Base-by-base conservation (phyloP, 1,140 invertebrate species). In the Apolygus lucorum region DNA sequence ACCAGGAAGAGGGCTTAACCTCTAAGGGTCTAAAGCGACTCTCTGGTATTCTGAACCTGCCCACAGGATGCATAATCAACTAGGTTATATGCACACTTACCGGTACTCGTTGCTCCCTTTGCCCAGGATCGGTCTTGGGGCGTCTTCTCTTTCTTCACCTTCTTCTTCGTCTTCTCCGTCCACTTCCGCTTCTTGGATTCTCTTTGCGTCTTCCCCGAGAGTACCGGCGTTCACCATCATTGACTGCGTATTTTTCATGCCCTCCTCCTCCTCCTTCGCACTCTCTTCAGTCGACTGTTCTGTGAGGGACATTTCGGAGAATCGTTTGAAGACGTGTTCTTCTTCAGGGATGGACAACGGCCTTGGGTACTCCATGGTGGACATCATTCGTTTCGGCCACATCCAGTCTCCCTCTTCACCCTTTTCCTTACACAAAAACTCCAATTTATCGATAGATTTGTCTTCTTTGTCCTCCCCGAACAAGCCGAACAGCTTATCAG, bases 91-190 rank as follows among this genome's bases (percentile, higher is more conserved):
- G n/a, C n/a, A n/a, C n/a, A n/a, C n/a, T n/a, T n/a, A n/a, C n/a
- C n/a, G n/a, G n/a, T 96, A 96, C 0, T 78, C 75, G 0, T 79
- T 80, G 14, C 86, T 86, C 0, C 80, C 78, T 81, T 95, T 95
- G 2, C 93, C 93, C 22, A 75, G 66, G 14, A 90, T 72, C 1
- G 70, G 63, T 25, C 71, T 69, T n/a, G 76, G 72, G 2, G 74
- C 62, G 14, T 22, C 4, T 28, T 25, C 4, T 28, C 21, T 24
- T 54, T 21, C 26, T 52, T 49, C 34, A 49, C 17, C 34, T 49
- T 49, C 34, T 17, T 49, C 34, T 49, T 49, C 34, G 34, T 26
- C 26, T 22, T 22, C 62, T 63, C 26, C 62, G 17, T 63, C 62
- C 14, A 26, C 22, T 63, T 63, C 62, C 21, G 26, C 26, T 14